Percentiles rank a stretch among this genome's conserved stretches.
These are phyloP conservation scores for Creontiades dilutus DNA, from an alignment of 2,888 invertebrate genomes.

Conservation along the genomic window DNA sequence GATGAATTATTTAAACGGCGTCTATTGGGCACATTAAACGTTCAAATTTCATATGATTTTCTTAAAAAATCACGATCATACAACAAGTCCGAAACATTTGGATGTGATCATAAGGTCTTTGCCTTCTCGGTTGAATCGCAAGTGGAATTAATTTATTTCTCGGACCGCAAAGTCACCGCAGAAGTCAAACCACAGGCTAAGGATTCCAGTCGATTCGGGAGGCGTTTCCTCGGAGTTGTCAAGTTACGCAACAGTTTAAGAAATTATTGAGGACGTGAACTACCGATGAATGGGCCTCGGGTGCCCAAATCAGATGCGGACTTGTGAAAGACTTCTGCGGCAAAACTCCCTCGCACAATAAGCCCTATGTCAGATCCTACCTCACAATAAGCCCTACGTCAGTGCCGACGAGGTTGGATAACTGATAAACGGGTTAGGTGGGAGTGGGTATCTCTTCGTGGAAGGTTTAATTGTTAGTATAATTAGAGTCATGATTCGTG, in stretches of 20 bases:
- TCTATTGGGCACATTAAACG: no score
- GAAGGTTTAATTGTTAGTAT: constrained; percentile 31
- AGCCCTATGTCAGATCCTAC: background rate
- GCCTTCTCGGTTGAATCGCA: no score
- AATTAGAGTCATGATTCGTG: constrained; percentile 33
- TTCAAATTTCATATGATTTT: no score
- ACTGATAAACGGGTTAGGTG: background rate
- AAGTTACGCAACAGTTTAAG: constrained; percentile 23
- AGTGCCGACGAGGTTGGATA: background rate
- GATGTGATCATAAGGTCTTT: no score
- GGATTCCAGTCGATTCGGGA: background rate
- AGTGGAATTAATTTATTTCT: no score
- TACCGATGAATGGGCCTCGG: constrained; percentile 14
- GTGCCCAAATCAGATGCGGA: background rate
- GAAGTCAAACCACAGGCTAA: no score
- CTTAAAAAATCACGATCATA: no score
- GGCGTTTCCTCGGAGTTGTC: background rate
- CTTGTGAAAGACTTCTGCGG: constrained; percentile 42
- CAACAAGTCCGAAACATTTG: no score
- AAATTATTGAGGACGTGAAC: constrained; percentile 19
- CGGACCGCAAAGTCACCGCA: no score
- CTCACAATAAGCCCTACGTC: no score
- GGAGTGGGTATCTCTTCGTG: background rate
- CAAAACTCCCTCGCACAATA: background rate
- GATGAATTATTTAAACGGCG: no score